Evolutionary conservation across 2,888 invertebrate genomes (phyloP), one percentile per base, ranked within the genome.

Genomic region (Dorcus hopei): DNA sequence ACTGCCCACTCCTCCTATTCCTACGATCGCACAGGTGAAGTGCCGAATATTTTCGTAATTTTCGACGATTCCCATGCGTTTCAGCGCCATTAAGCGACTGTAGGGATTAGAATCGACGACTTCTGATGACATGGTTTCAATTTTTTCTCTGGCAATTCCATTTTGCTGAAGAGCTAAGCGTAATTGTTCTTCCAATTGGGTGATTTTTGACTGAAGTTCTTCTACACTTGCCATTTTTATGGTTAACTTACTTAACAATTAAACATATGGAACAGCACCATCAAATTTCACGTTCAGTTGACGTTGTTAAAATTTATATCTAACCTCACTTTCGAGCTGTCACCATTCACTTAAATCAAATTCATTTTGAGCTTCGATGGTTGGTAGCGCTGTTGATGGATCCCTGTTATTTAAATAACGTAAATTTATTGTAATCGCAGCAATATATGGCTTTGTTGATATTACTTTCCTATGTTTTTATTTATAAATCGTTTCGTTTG

Each of bases 1-100:
- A 81, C 97, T 97, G 43, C 99, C 99, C n/a, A 99, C 98, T 39
- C 99, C 99, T 1, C 99, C 99, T 0, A 99, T 90, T 3, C 99
- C 99, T 8, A 99, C 96, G 41, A 99, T 87, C 5, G 94, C 95
- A 3, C 99, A 92, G 0, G 95, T 87, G 76, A 88, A 88, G 39
- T 91, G 87, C 41, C 98, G 84, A 63, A 95, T 95, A 71, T 88
- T 88, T 81, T 98, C 97, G 77, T 99, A 99, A 77, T 99, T 94
- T 67, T 96, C 87, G 2, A 99, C 99, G 66, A 99, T 97, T 38
- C 99, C 99, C 99, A 99, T 99, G 61, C 97, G 83, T 77, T 99
- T 96, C 60, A 99, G 78, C 0, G 99, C 99, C 97, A 99, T 97
- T 9, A 98, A 80, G n/a, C 99, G 95, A 79, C 95, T 95, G 85